phyloP scores from a whole-genome alignment of 2,888 invertebrate species.

The Ethmia dodecea region DNA sequence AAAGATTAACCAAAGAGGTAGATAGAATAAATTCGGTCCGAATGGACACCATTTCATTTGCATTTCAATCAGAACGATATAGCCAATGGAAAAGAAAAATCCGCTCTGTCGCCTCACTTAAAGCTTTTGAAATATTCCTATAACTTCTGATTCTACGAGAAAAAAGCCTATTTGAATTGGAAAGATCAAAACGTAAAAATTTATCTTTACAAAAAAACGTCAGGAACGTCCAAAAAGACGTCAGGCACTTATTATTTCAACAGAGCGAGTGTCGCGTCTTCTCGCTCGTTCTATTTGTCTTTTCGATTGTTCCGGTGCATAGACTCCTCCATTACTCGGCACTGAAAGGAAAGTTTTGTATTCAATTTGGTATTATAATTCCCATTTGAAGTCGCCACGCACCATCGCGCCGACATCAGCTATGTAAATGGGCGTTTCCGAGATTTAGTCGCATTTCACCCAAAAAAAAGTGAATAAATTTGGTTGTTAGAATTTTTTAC shows the following conservation, averaged over 20 bases:
- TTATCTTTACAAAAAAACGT: slow-evolving; percentile 65
- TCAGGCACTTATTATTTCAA: slow-evolving; percentile 74
- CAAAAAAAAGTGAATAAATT: slow-evolving; percentile 53
- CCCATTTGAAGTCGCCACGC: slow-evolving; percentile 77
- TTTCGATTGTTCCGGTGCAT: slow-evolving; percentile 77
- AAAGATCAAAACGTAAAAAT: slow-evolving; percentile 76
- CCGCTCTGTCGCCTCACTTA: slow-evolving; percentile 70
- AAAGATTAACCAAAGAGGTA: slow-evolving; percentile 55
- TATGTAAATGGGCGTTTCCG: slow-evolving; percentile 76
- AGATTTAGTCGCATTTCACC: slow-evolving; percentile 65
- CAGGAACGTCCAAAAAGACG: slow-evolving; percentile 69
- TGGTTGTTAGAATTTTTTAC: slow-evolving; percentile 34
- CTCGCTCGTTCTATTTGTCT: slow-evolving; percentile 73
- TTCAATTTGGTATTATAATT: slow-evolving; percentile 80
- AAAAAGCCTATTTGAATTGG: slow-evolving; percentile 75
- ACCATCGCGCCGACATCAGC: slow-evolving; percentile 76
- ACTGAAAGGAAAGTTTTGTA: slow-evolving; percentile 79
- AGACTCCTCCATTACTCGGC: slow-evolving; percentile 76
- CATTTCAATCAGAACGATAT: slow-evolving; percentile 75
- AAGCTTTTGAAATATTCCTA: slow-evolving; percentile 75
- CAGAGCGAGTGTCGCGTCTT: slow-evolving; percentile 67
- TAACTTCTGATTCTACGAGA: slow-evolving; percentile 70
- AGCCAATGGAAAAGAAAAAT: slow-evolving; percentile 71
- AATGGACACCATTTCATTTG: slow-evolving; percentile 71
- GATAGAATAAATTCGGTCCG: slow-evolving; percentile 65